Conservation (phyloP, 2,888 invertebrate species). For the Caenorhabditis zanzibari region DNA sequence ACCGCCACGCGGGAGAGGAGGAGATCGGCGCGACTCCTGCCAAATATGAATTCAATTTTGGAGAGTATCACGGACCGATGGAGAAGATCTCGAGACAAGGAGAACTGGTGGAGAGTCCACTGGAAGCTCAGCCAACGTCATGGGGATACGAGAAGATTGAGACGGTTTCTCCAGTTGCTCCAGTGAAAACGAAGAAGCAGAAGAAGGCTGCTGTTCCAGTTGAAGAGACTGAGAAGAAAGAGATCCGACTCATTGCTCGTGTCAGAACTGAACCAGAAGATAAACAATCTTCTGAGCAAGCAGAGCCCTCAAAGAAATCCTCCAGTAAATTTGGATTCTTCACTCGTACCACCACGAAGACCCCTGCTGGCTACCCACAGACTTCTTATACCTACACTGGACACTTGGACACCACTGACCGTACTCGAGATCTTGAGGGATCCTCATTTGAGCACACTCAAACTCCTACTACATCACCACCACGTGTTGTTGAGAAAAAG, state of each 20-base stretch:
- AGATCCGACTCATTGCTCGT: constrained; percentile 58
- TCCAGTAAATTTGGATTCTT: constrained; percentile 48
- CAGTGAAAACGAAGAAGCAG: background rate
- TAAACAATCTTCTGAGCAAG: constrained; percentile 2
- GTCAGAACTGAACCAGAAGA: constrained; percentile 31
- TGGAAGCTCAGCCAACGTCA: constrained; percentile 26
- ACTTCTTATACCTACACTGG: constrained; percentile 46
- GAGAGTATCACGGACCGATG: constrained; percentile 49
- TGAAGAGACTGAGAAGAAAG: constrained; percentile 37
- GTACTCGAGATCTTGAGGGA: constrained; percentile 40
- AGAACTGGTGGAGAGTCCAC: constrained; percentile 52
- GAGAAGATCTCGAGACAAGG: constrained; percentile 33
- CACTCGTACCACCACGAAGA: constrained; percentile 12
- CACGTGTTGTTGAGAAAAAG: constrained; percentile 5
- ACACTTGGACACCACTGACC: constrained; percentile 39
- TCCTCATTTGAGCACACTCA: constrained; percentile 42
- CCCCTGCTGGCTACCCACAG: constrained; percentile 27
- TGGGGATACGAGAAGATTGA: background rate
- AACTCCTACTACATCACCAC: constrained; percentile 14
- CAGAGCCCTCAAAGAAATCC: constrained; percentile 31
- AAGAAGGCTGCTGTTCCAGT: constrained; percentile 13
- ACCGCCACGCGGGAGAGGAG: constrained; percentile 66
- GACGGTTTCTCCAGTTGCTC: background rate
- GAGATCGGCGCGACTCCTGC: constrained; percentile 63
- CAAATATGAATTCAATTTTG: constrained; percentile 28